Base-by-base conservation (phyloP, 2,797 vertebrate species). In the Neopelma chrysocephalum region DNA sequence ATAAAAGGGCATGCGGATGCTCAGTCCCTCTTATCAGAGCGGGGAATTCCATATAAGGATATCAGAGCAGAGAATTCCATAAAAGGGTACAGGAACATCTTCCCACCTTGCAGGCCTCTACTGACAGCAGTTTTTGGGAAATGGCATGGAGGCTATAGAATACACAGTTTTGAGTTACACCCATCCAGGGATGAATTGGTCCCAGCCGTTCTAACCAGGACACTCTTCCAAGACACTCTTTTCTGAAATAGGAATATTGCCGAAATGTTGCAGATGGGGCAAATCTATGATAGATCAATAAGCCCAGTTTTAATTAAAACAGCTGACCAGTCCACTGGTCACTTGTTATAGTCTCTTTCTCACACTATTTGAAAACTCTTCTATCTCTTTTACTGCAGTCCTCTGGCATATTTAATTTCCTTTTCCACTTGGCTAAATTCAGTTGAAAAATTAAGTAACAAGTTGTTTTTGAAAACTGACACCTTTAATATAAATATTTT, bases 281-380 rank as follows among this genome's bases (percentile, higher is more conserved):
- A 60, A 91, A 88, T 90, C 82, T 58, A 17, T 1, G 0, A 36
- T 1, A 62, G 91, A 90, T 94, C 87, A 94, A 95, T 94, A 94
- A 76, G 82, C 66, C 54, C 72, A 42, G 47, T 62, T 93, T 95
- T 93, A 94, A 96, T 94, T 97, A 93, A 91, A 93, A 62, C 43
- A 83, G 82, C 85, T 72, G 58, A 82, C 79, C 62, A 66, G 72
- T 65, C 61, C 69, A 58, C 65, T 81, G 65, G 79, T 83, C 82
- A 83, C 84, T 90, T 90, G 60, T 31, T 82, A 75, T 4, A 66
- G 65, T 54, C 79, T 85, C 29, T 65, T 73, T 56, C 86, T 70
- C 65, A 81, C 36, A 45, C 50, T 48, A 32, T 75, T 62, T 90
- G 65, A 82, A 95, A 86, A 32, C 22, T 11, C 36, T 90, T 94